Evolutionary conservation across 2,113 vertebrate species (phyloP), one percentile per base, ranked within the genome.

Genomic region (Archilochus colubris): DNA sequence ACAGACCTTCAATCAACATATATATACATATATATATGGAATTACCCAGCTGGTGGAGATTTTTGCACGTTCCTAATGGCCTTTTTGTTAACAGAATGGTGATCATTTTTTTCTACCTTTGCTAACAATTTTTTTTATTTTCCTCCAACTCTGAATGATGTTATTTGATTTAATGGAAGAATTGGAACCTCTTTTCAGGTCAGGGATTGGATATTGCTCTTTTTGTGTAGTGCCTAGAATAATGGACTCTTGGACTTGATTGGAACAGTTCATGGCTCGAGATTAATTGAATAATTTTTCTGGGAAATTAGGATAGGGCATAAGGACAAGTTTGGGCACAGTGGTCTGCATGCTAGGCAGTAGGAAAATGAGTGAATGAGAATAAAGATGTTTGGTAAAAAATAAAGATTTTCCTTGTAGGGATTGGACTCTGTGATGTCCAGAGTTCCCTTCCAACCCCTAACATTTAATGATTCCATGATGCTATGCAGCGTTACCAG

Each of bases 241-340:
- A 94, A 95, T 81, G 50, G 38, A 31, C 82, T 81, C 88, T 81
- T 48, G 10, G 44, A 82, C 85, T 89, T 80, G 82, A 95, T 83
- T 95, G 76, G 76, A 90, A 48, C 66, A 53, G 89, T 89, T 95
- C 85, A 89, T 55, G 31, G 36, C 69, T 91, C 81, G 48, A 75
- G 55, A 90, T 75, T 88, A 86, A 90, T 84, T 2, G 85, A 88
- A 40, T 64, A 40, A 57, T 94, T 94, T 95, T 95, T 95, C 54
- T 61, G 30, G 10, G 33, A 30, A 33, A 46, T 3, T 82, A 70
- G n/a, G 43, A 50, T 30, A 50, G 25, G 55, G 50, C 50, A 18
- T 55, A 46, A 23, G 36, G 11, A 59, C 18, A 70, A 20, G 8
- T 78, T 88, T 86, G 25, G 44, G 48, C 67, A 55, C 20, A 38